Evolutionary conservation across 1,140 invertebrate species (phyloP), one percentile per base, ranked within the genome.

Genomic region (Scaptomyza graminum): DNA sequence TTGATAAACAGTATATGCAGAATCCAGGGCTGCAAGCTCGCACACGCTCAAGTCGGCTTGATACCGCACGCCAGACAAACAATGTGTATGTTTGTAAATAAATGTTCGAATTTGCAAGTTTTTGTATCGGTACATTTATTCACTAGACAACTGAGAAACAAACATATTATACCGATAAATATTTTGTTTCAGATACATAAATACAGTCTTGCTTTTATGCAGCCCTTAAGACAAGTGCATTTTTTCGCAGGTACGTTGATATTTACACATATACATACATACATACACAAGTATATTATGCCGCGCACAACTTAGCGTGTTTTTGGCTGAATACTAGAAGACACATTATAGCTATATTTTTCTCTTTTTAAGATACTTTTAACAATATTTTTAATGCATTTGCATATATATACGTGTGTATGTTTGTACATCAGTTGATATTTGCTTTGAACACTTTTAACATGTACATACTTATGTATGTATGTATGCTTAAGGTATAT

Each of bases 211-310:
- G 28, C 16, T n/a, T 50, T 59, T 59, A 15, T 71, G 64, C 34
- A 67, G 63, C 49, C 43, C 63, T 66, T 54, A 50, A 50, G 34
- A 37, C 49, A 47, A 60, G 47, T 72, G 41, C 37, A 72, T 60
- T 59, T 65, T 39, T 56, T 69, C 34, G 31, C 57, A 54, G 41
- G 60, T 63, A 80, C 66, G 52, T 76, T 67, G 60, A 72, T 65
- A 69, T 66, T 65, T 56, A 64, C 60, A 55, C 73, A 74, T 81
- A 62, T 74, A 64, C 15, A 47, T 87, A 64, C 15, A 47, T 87
- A 71, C 67, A 82, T 67, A 75, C 61, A 46, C 57, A 63, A 44
- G 37, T 69, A 55, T 52, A 69, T 65, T 71, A 71, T 75, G 72
- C 72, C 72, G 72, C 72, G 72, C 59, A 74, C 67, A 64, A 57